phyloP scores from a whole-genome alignment of 92 coral and sea anemone species.

The Muricea muricata region DNA sequence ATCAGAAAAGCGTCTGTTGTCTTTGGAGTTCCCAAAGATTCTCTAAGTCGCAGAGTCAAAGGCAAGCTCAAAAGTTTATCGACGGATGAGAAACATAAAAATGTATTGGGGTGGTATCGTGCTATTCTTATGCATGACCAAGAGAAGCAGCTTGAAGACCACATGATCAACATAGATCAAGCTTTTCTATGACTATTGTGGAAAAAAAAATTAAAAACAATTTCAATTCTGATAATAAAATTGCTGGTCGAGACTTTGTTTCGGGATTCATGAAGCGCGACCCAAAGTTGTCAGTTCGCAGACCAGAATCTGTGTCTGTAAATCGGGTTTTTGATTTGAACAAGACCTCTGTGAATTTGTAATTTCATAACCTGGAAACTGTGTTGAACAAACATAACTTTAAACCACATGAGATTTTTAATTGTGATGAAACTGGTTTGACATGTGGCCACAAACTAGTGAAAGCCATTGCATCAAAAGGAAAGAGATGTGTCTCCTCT shows the following conservation, averaged over 20 bases:
- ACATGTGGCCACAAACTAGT: conserved; percentile 24
- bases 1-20: conserved; percentile 36
- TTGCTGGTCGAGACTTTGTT: conserved; percentile 29
- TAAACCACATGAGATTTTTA: conserved; percentile 18
- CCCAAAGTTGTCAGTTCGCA: conserved; percentile 24
- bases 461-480: conserved; percentile 8
- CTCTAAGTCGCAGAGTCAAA: conserved; percentile 28
- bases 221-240: conserved; percentile 9
- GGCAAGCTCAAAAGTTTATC: conserved; percentile 43
- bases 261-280: conserved; percentile 35
- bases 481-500: not conserved
- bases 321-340: conserved; percentile 16
- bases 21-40: conserved; percentile 34
- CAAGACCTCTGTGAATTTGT: not conserved
- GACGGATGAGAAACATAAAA: conserved; percentile 16
- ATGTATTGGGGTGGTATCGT: conserved; percentile 28
- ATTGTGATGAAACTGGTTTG: conserved; percentile 28
- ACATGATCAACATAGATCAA: conserved; percentile 21
- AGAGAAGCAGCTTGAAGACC: conserved; percentile 25
- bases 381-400: conserved; percentile 5
- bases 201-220: conserved; percentile 17
- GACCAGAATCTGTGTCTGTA: conserved; percentile 24
- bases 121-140: conserved; percentile 27
- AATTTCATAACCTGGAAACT: conserved; percentile 17
- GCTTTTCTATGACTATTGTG: conserved; percentile 14